Evolutionary conservation across 2,888 invertebrate species (phyloP).

Genomic region (Bombylius major): DNA sequence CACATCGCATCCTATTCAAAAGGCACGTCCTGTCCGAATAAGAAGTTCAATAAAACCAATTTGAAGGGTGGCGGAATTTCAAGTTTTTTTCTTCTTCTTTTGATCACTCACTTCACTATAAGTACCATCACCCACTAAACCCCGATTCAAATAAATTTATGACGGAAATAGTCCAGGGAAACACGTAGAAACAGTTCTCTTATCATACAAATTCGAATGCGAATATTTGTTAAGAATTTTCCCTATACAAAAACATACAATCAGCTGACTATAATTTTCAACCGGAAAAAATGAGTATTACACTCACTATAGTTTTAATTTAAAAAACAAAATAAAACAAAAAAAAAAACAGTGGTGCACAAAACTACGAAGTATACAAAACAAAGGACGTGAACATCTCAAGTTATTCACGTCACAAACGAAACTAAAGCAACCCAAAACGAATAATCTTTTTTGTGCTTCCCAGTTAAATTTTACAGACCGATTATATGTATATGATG

Average conservation of each 20-base stretch:
- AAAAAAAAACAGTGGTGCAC: not conserved
- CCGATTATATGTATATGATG: not conserved
- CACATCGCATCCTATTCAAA: not conserved
- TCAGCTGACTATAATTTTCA: constrained; percentile 6
- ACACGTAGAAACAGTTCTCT: constrained; percentile 5
- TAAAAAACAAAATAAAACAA: not conserved
- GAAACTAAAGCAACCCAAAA: constrained; percentile 28
- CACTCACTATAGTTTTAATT: too few species aligned
- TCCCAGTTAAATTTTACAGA: not conserved
- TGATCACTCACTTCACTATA: not conserved
- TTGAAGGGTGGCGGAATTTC: not conserved
- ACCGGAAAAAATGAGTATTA: constrained; percentile 1
- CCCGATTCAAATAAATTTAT: constrained; percentile 3
- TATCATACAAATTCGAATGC: constrained; percentile 6
- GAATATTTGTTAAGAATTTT: not conserved
- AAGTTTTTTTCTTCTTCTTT: not conserved
- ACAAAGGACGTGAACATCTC: constrained; percentile 27
- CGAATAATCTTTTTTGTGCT: constrained; percentile 3
- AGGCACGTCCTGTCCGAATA: not conserved
- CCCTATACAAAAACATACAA: not conserved
- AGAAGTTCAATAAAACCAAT: not conserved
- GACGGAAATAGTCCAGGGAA: constrained; percentile 2
- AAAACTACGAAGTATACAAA: constrained; percentile 1
- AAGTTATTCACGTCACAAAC: constrained; percentile 39
- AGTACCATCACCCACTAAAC: not conserved